Evolutionary conservation across 2,888 invertebrate genomes (phyloP).

Genomic region (Epinotia nisella): DNA sequence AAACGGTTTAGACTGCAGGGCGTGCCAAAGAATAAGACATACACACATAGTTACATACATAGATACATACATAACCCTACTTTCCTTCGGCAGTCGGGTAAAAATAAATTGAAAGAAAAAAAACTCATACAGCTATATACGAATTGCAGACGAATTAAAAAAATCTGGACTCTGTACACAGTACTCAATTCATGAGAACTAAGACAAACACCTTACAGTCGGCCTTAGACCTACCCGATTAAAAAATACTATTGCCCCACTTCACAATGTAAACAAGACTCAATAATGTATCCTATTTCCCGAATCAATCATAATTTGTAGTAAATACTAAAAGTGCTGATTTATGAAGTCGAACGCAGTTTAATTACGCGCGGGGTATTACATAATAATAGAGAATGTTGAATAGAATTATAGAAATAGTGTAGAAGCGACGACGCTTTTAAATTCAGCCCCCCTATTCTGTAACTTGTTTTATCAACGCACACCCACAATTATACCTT

Average conservation of each 20-base stretch:
- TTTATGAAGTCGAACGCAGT: not conserved
- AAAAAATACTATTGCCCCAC: slow-evolving; percentile 1
- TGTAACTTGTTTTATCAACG: too few relatives aligned
- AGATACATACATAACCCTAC: too few relatives aligned
- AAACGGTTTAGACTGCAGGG: too few relatives aligned
- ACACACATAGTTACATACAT: too few relatives aligned
- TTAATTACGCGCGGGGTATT: not conserved
- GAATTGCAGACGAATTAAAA: not conserved
- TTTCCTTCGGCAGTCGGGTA: too few relatives aligned
- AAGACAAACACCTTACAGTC: not conserved
- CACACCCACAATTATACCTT: too few relatives aligned
- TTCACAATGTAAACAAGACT: not conserved
- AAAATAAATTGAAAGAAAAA: not conserved
- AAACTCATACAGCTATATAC: not conserved
- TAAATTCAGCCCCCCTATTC: too few relatives aligned
- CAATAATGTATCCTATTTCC: not conserved
- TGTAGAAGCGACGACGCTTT: not conserved
- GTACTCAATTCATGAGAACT: not conserved
- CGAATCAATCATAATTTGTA: slow-evolving; percentile 2
- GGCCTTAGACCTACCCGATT: not conserved
- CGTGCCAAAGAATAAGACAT: too few relatives aligned
- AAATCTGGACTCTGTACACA: slow-evolving; percentile 1
- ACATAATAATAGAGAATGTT: not conserved
- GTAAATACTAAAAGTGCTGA: not conserved
- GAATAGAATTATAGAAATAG: not conserved